Evolutionary conservation across 2,888 invertebrate genomes (phyloP).

Genomic region (Andrena haemorrhoa): DNA sequence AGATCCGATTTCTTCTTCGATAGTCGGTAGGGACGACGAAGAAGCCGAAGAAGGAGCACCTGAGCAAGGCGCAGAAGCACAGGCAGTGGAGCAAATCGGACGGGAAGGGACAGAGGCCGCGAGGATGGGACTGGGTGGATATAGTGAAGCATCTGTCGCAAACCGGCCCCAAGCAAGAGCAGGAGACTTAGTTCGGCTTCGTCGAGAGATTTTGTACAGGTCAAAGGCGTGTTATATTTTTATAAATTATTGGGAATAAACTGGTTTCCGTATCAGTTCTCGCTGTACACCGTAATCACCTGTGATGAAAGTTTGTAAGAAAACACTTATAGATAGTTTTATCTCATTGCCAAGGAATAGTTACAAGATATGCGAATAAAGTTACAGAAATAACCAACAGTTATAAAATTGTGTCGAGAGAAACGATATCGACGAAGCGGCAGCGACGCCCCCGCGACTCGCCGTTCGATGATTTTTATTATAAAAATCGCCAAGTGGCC

Average conservation of each 20-base stretch:
- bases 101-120: slow-evolving; percentile 92
- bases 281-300: slow-evolving; percentile 52
- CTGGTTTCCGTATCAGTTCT: slow-evolving; percentile 66
- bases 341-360: slow-evolving; percentile 54
- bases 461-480: slow-evolving; percentile 51
- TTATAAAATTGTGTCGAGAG: slow-evolving; percentile 48
- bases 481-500: slow-evolving; percentile 87
- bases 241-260: slow-evolving; percentile 78
- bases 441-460: slow-evolving; percentile 23
- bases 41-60: slow-evolving; percentile 92
- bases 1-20: slow-evolving; percentile 12
- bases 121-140: slow-evolving; percentile 98
- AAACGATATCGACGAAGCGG: slow-evolving; percentile 51
- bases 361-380: slow-evolving; percentile 54
- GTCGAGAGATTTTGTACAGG: slow-evolving; percentile 74
- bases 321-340: slow-evolving; percentile 55
- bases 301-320: slow-evolving; percentile 53
- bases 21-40: slow-evolving; percentile 85
- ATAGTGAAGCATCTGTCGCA: slow-evolving; percentile 98
- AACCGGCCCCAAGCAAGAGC: slow-evolving; percentile 87
- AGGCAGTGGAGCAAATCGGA: slow-evolving; percentile 94
- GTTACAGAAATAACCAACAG: slow-evolving; percentile 36
- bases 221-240: slow-evolving; percentile 77
- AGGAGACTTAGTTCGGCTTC: slow-evolving; percentile 76
- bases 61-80: slow-evolving; percentile 96